phyloP scores from a whole-genome alignment of 2,113 vertebrate species.

The Hippotragus niger region DNA sequence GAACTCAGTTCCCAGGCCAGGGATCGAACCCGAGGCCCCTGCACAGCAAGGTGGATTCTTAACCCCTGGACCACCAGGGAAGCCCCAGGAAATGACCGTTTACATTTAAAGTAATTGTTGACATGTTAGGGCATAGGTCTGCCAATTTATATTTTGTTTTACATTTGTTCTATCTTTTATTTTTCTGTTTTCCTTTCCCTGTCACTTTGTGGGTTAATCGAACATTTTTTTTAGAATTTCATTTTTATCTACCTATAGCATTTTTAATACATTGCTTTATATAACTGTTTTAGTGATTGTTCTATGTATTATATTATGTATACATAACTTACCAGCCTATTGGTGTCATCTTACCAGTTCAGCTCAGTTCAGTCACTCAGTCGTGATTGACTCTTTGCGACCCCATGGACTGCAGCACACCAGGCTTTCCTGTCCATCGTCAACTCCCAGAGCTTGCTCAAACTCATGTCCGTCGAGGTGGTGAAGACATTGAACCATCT shows the following conservation, averaged over 20 bases:
- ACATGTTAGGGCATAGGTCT: not conserved
- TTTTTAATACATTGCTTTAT: not conserved
- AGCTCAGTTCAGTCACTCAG: not conserved
- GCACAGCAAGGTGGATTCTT: not conserved
- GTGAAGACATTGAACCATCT: not conserved
- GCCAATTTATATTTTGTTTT: not conserved
- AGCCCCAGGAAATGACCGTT: not conserved
- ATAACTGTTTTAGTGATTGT: not conserved
- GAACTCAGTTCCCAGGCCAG: not conserved
- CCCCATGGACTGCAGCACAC: not conserved
- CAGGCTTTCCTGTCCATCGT: accelerated
- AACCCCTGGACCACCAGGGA: not conserved
- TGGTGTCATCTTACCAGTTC: not conserved
- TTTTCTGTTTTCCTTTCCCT: not conserved
- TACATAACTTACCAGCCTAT: not conserved
- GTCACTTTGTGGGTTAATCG: not conserved
- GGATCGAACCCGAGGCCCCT: not conserved
- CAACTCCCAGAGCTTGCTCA: not conserved
- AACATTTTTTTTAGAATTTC: not conserved
- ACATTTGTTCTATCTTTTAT: not conserved
- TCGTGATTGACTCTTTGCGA: not conserved
- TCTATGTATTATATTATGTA: not conserved
- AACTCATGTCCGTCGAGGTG: not conserved
- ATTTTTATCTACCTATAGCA: not conserved
- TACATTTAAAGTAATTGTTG: not conserved